Evolutionary conservation across 2,113 vertebrate species (phyloP).

Genomic region (Cyrtonyx montezumae): DNA sequence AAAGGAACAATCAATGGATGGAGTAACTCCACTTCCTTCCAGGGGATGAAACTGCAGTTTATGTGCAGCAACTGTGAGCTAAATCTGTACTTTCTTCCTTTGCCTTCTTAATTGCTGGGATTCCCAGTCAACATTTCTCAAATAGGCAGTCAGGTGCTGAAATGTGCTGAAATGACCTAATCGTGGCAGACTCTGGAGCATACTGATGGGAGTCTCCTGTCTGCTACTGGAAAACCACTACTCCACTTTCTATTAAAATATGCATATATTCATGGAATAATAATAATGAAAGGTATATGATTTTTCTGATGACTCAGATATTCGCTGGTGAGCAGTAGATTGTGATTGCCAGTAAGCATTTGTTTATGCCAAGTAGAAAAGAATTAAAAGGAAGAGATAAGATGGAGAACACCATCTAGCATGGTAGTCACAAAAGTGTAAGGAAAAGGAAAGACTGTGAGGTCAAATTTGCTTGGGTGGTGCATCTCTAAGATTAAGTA

Average conservation of each 20-base stretch:
- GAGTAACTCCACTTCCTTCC: not conserved
- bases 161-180: not conserved
- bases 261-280: not conserved
- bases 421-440: not conserved
- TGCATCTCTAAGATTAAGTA: not conserved
- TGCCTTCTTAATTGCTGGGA: slow-evolving; percentile 15
- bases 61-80: not conserved
- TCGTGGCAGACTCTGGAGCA: not conserved
- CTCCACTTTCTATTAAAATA: not conserved
- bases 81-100: not conserved
- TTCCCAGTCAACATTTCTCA: not conserved
- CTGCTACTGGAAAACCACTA: not conserved
- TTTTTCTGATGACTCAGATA: not conserved
- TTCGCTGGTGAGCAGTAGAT: not conserved
- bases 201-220: not conserved
- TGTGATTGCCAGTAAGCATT: not conserved
- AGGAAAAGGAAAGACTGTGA: not conserved
- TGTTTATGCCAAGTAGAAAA: not conserved
- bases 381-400: not conserved
- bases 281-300: not conserved
- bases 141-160: not conserved
- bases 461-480: not conserved
- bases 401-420: not conserved
- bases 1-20: not conserved
- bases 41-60: not conserved